A percentile compares a stretch with the other conserved stretches of the same genome.
phyloP scores from a whole-genome alignment of 2,113 vertebrate genomes.

The Telmatochromis sp. region DNA sequence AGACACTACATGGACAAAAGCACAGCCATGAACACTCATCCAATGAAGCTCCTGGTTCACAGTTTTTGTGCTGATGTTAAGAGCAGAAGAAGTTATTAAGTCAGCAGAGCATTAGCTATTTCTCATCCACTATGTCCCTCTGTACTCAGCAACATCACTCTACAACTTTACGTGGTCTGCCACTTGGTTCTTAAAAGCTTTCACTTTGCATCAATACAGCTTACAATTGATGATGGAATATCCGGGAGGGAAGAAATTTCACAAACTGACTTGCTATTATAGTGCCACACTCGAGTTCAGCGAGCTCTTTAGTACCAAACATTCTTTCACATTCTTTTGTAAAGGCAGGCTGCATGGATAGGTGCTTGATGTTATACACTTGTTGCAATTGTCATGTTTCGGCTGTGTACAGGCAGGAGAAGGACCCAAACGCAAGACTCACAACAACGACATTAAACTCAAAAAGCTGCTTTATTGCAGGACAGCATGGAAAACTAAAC shows the following conservation, averaged over 20 bases:
- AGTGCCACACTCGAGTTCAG: fast-evolving
- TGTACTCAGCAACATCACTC: neutral
- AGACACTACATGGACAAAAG: neutral
- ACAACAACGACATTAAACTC: no score
- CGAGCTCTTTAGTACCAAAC: neutral
- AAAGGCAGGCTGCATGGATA: neutral
- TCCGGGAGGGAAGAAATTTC: neutral
- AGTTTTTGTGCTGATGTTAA: neutral
- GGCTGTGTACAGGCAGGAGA: no score
- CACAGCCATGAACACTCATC: neutral
- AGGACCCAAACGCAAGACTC: no score
- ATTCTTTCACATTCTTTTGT: neutral
- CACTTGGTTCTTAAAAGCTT: neutral
- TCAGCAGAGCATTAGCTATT: neutral
- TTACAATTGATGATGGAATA: neutral
- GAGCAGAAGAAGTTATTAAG: neutral
- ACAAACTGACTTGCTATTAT: neutral
- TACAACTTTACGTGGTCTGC: neutral
- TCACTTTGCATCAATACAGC: neutral
- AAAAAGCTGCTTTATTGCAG: no score
- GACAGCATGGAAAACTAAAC: no score
- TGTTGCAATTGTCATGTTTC: no score
- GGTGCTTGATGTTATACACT: neutral
- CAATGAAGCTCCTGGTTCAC: neutral
- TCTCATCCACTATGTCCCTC: neutral